phyloP scores from a whole-genome alignment of 2,888 invertebrate genomes.

The Plebejus melissa region DNA sequence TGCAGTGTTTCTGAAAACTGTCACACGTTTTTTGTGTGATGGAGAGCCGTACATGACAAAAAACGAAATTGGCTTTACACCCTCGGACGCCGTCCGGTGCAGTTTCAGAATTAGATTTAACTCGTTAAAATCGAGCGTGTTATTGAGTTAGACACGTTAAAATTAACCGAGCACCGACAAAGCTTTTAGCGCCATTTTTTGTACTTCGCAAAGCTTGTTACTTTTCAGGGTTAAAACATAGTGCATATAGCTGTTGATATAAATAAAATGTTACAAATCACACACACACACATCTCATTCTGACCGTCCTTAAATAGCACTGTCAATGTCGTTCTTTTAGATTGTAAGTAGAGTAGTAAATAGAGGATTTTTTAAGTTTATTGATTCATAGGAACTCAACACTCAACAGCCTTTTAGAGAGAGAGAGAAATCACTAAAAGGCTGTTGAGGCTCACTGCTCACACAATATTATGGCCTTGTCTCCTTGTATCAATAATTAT shows the following conservation, averaged over 20 bases:
- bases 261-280: not conserved
- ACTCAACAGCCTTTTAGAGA: too few species aligned
- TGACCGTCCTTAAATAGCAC: too few species aligned
- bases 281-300: too few species aligned
- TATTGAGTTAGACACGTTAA: constrained; percentile 16
- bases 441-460: too few species aligned
- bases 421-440: not conserved
- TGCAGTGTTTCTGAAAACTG: not conserved
- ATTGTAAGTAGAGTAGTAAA: too few species aligned
- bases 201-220: not conserved
- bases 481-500: not conserved
- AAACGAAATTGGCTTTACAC: constrained; percentile 15
- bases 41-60: constrained; percentile 2
- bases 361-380: too few species aligned
- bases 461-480: too few species aligned
- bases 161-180: constrained; percentile 1
- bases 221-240: constrained; percentile 1
- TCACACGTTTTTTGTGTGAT: not conserved
- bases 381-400: too few species aligned
- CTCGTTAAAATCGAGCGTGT: constrained; percentile 15
- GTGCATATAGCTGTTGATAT: not conserved
- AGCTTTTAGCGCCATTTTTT: not conserved
- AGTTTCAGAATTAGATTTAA: constrained; percentile 20
- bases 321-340: too few species aligned
- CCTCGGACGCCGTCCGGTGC: constrained; percentile 4